Evolutionary conservation across 2,888 invertebrate genomes (phyloP).

Genomic region (Mechanitis mazaeus): DNA sequence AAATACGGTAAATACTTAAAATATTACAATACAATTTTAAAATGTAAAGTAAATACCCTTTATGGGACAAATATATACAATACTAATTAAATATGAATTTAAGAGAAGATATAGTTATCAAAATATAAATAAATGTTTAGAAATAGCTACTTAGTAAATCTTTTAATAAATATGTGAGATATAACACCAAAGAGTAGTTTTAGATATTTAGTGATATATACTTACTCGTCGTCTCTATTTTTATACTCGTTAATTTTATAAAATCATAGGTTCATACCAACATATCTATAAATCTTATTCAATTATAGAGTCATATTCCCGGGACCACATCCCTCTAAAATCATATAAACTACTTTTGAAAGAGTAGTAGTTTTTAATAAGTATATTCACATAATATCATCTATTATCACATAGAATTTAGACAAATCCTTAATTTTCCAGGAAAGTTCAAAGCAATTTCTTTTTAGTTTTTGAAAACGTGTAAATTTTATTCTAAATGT

Average conservation of each 20-base stretch:
- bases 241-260: neutral
- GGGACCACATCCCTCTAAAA: neutral
- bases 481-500: too few relatives aligned
- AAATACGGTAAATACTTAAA: too few relatives aligned
- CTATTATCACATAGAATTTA: too few relatives aligned
- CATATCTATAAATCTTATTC: neutral
- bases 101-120: neutral
- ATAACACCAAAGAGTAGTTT: slow-evolving; percentile 25
- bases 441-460: too few relatives aligned
- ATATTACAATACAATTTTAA: too few relatives aligned
- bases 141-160: slow-evolving; percentile 7
- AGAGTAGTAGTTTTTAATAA: too few relatives aligned
- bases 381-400: too few relatives aligned
- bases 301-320: neutral
- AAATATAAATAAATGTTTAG: slow-evolving; percentile 5
- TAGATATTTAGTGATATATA: slow-evolving; percentile 20
- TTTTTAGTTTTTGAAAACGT: too few relatives aligned
- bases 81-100: neutral
- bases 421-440: too few relatives aligned
- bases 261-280: neutral
- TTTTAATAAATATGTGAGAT: slow-evolving; percentile 22
- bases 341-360: neutral
- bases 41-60: too few relatives aligned
- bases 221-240: slow-evolving; percentile 11
- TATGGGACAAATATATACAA: too few relatives aligned